phyloP scores from a whole-genome alignment of 2,888 invertebrate genomes.

The Neocrepidodera transversa region DNA sequence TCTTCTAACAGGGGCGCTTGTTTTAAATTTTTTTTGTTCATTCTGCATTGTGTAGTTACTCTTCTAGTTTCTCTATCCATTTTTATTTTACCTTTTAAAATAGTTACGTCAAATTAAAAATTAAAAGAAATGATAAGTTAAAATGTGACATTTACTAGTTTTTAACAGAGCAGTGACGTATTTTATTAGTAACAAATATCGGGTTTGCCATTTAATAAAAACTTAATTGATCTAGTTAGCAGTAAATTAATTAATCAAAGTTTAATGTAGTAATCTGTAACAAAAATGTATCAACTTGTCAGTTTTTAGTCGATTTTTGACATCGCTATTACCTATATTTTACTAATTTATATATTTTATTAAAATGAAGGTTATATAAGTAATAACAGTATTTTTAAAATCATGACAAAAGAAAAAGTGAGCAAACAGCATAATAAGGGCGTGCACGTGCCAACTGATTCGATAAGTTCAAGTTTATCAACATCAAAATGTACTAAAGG shows the following conservation, averaged over 20 bases:
- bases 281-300: too few species aligned
- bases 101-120: neutral
- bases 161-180: too few species aligned
- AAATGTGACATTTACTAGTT: too few species aligned
- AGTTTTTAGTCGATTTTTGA: neutral
- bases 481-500: neutral
- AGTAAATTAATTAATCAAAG: too few species aligned
- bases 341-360: neutral
- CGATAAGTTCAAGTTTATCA: neutral
- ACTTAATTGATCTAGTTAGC: too few species aligned
- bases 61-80: constrained; percentile 35
- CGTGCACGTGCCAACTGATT: constrained; percentile 2
- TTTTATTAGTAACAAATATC: too few species aligned
- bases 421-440: constrained; percentile 18
- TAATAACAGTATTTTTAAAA: neutral
- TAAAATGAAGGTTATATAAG: neutral
- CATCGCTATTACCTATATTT: neutral
- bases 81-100: neutral
- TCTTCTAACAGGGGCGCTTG: constrained; percentile 44
- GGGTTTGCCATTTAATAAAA: too few species aligned
- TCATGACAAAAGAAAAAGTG: constrained; percentile 20
- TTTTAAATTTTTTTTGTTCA: constrained; percentile 26
- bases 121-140: too few species aligned
- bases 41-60: constrained; percentile 36
- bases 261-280: too few species aligned